These are phyloP conservation scores for Luperina testacea DNA, from an alignment of 2,888 invertebrate species.

Conservation along the genomic window DNA sequence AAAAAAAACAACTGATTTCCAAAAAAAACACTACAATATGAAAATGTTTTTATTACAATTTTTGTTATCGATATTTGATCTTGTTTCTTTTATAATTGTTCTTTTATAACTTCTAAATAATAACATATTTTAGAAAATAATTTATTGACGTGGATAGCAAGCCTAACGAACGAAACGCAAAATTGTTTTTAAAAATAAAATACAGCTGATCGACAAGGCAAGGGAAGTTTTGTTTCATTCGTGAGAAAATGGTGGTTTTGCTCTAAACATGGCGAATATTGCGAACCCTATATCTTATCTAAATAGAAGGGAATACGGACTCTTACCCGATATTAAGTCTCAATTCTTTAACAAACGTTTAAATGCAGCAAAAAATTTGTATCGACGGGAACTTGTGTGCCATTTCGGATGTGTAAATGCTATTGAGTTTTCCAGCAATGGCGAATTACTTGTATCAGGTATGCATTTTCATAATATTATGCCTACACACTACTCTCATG, in stretches of 20 bases:
- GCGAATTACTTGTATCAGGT: constrained; percentile 97
- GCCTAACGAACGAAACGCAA: constrained; percentile 73
- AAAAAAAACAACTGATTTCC: too few species aligned
- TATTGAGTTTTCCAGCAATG: constrained; percentile 97
- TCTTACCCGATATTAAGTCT: constrained; percentile 90
- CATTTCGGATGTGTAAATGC: constrained; percentile 99
- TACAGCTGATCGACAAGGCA: constrained; percentile 85
- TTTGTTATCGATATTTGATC: too few species aligned
- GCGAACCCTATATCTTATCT: constrained; percentile 91
- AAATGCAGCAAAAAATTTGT: constrained; percentile 93
- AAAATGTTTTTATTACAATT: not conserved
- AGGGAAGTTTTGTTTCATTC: constrained; percentile 74
- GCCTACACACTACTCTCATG: not conserved
- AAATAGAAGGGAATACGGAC: constrained; percentile 91
- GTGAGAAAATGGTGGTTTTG: constrained; percentile 85
- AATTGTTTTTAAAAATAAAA: constrained; percentile 83
- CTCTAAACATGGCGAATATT: constrained; percentile 86
- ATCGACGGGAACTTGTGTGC: constrained; percentile 95
- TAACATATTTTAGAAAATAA: not conserved
- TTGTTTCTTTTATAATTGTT: not conserved
- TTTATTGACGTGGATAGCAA: not conserved
- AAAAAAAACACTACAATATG: too few species aligned
- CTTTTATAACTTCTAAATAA: not conserved
- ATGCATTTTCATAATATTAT: constrained; percentile 71
- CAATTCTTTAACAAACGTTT: constrained; percentile 91